Conservation (phyloP, 2,113 vertebrate species). For the Gopherus flavomarginatus region DNA sequence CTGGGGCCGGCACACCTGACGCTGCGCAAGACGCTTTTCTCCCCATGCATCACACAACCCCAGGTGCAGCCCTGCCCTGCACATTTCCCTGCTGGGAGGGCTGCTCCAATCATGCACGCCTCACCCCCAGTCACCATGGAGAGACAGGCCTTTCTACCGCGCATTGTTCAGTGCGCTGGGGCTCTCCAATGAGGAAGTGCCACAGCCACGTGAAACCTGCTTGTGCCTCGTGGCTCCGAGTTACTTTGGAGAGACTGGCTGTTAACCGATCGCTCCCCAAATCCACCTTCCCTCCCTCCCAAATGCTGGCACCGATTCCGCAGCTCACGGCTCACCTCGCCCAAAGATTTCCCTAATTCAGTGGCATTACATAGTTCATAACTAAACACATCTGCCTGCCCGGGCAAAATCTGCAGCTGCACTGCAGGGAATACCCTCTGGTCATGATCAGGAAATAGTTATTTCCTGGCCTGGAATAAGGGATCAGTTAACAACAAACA, state of each 20-base stretch:
- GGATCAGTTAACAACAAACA: background rate
- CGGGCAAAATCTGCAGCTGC: no score
- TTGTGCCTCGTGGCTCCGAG: background rate
- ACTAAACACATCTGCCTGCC: background rate
- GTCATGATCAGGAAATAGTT: background rate
- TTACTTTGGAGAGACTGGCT: background rate
- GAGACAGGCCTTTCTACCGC: background rate
- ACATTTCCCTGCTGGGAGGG: background rate
- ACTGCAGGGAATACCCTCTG: background rate
- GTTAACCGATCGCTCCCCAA: background rate
- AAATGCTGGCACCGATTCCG: background rate
- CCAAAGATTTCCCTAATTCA: background rate
- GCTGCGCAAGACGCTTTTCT: background rate
- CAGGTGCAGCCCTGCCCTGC: background rate
- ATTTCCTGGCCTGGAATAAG: rapidly evolving
- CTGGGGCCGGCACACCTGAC: background rate
- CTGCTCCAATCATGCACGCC: rapidly evolving
- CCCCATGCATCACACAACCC: background rate
- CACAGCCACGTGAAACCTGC: background rate
- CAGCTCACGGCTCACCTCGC: background rate
- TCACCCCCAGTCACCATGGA: background rate
- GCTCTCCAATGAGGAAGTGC: background rate
- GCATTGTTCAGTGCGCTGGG: background rate
- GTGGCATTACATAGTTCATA: background rate
- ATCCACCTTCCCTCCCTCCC: background rate